Evolutionary conservation across 53 echinoderm and acorn worm species (phyloP).

Genomic region (Paelopatides confundens): DNA sequence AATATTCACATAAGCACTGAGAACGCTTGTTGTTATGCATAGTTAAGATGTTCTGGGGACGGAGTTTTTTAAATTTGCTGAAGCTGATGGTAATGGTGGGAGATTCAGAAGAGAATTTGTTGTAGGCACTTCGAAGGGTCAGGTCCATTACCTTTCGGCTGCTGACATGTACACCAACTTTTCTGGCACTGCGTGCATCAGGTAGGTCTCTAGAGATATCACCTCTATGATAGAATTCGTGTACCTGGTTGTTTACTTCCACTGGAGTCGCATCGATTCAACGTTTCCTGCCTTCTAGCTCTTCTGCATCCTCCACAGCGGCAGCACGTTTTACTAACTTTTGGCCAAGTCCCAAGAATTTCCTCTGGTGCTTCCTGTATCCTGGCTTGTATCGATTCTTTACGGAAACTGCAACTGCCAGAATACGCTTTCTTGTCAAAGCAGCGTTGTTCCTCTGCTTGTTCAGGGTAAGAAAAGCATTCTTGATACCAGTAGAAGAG

Average conservation of each 20-base stretch:
- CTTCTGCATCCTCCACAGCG: slow-evolving; percentile 24
- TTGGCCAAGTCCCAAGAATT: slow-evolving; percentile 50
- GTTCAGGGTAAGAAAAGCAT: not conserved
- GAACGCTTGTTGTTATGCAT: too few relatives aligned
- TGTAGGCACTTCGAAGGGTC: too few relatives aligned
- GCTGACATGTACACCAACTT: slow-evolving; percentile 22
- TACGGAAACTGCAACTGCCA: slow-evolving; percentile 49
- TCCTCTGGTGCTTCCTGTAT: slow-evolving; percentile 32
- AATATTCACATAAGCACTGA: too few relatives aligned
- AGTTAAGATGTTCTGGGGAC: too few relatives aligned
- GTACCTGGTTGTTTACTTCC: too few relatives aligned
- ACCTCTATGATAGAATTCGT: slow-evolving; percentile 10
- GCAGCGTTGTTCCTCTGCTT: slow-evolving; percentile 35
- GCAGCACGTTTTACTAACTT: slow-evolving; percentile 22
- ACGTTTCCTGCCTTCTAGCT: slow-evolving; percentile 41
- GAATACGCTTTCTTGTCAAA: slow-evolving; percentile 29
- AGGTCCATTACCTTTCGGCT: slow-evolving; percentile 59
- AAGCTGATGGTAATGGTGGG: too few relatives aligned
- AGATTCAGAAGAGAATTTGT: too few relatives aligned
- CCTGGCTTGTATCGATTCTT: slow-evolving; percentile 45
- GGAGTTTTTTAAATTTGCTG: too few relatives aligned
- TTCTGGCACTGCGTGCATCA: slow-evolving; percentile 63
- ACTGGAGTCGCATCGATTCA: slow-evolving; percentile 40
- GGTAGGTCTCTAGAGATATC: slow-evolving; percentile 51
- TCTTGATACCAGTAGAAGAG: slow-evolving; percentile 15